Evolutionary conservation across 2,113 vertebrate genomes (phyloP).

Genomic region (Heliornis fulica): DNA sequence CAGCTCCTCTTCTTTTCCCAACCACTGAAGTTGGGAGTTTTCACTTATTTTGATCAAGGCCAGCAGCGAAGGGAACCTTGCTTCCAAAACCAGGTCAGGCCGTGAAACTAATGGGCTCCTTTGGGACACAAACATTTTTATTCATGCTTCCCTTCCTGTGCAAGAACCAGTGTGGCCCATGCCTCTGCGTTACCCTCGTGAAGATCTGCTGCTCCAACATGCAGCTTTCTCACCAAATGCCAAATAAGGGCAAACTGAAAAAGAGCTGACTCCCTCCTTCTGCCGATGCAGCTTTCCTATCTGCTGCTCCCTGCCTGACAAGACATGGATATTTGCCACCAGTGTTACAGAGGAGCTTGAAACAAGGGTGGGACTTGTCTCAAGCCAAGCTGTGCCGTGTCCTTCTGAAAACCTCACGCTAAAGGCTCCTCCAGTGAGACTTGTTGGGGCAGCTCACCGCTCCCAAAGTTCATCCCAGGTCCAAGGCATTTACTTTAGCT

Average conservation of each 20-base stretch:
- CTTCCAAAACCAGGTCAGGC: slow-evolving; percentile 43
- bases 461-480: neutral
- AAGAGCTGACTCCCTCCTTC: neutral
- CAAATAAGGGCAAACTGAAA: neutral
- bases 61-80: neutral
- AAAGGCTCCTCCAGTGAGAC: neutral
- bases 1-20: slow-evolving; percentile 20
- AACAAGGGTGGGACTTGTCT: neutral
- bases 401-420: neutral
- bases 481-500: neutral
- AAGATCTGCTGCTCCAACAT: neutral
- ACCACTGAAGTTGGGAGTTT: neutral
- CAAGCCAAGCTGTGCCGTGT: neutral
- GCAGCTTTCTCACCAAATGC: neutral
- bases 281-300: neutral
- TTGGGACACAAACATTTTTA: neutral
- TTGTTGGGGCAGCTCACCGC: neutral
- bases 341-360: accelerated
- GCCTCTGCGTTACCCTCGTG: neutral
- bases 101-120: slow-evolving; percentile 55
- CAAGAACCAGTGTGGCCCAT: neutral
- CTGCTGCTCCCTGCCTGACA: neutral
- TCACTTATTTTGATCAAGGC: slow-evolving; percentile 40
- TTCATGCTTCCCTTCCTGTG: neutral
- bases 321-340: neutral